Percentiles rank a stretch among this genome's conserved stretches.
phyloP scores from a whole-genome alignment of 2,888 invertebrate genomes.

The Schrankia costaestrigalis region DNA sequence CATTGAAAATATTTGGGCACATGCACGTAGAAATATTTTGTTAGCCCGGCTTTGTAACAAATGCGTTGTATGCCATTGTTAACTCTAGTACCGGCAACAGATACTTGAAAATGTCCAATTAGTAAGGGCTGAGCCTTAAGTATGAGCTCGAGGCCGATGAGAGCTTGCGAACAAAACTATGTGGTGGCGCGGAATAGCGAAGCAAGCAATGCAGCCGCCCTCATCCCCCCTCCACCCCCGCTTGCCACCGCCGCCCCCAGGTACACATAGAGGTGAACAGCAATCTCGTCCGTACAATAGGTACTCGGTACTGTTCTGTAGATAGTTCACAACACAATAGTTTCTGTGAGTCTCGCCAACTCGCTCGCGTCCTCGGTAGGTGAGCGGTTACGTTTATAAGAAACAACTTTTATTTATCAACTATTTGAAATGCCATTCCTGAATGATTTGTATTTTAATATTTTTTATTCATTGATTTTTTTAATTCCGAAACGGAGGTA shows the following conservation, averaged over 20 bases:
- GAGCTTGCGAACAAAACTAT: constrained; percentile 73
- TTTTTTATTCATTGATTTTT: too few relatives aligned
- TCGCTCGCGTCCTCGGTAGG: constrained; percentile 28
- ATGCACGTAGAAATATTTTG: constrained; percentile 26
- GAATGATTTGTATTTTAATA: neutral
- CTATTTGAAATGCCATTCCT: neutral
- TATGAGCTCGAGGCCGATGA: constrained; percentile 56
- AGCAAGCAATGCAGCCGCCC: constrained; percentile 51
- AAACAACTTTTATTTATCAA: constrained; percentile 21
- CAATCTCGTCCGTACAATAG: constrained; percentile 64
- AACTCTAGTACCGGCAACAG: constrained; percentile 41
- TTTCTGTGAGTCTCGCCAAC: constrained; percentile 44
- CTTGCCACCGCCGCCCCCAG: constrained; percentile 36
- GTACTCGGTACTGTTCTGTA: constrained; percentile 29
- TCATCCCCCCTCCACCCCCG: constrained; percentile 28
- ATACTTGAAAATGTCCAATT: constrained; percentile 62
- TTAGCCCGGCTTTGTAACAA: constrained; percentile 25
- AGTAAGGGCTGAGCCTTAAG: constrained; percentile 60
- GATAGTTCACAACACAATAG: constrained; percentile 48
- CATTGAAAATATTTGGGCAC: constrained; percentile 28
- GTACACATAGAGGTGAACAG: constrained; percentile 57
- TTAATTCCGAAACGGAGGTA: too few relatives aligned
- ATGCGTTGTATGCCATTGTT: constrained; percentile 38
- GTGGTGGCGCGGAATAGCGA: constrained; percentile 61
- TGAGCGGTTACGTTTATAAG: constrained; percentile 26